These are phyloP conservation scores for Tyto alba DNA, from an alignment of 2,113 vertebrate genomes.

Conservation along the genomic window DNA sequence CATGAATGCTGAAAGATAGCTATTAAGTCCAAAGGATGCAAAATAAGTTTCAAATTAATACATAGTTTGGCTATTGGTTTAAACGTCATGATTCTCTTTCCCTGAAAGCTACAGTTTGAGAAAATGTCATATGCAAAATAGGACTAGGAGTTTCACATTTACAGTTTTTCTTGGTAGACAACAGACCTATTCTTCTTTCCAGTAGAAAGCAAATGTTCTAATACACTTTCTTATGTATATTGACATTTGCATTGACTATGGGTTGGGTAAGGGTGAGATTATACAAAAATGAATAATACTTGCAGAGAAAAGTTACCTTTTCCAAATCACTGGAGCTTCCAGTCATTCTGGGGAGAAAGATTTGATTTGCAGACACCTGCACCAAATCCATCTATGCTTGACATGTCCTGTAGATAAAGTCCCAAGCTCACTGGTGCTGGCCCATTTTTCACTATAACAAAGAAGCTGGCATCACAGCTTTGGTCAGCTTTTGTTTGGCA, in stretches of 20 bases:
- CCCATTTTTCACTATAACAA: neutral
- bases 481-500: neutral
- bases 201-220: neutral
- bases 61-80: neutral
- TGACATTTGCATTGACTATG: neutral
- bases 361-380: neutral
- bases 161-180: neutral
- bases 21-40: slow-evolving; percentile 23
- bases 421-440: neutral
- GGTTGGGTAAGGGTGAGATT: neutral
- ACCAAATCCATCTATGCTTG: neutral
- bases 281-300: neutral
- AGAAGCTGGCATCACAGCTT: neutral
- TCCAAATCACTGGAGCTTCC: neutral
- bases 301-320: neutral
- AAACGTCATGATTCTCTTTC: neutral
- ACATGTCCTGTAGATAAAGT: neutral
- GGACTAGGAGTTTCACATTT: neutral
- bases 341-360: neutral
- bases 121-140: neutral
- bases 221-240: neutral
- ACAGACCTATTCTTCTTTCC: neutral
- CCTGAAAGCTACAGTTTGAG: neutral
- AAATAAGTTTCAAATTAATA: slow-evolving; percentile 37
- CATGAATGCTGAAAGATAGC: slow-evolving; percentile 20